Percentiles rank a stretch among this genome's conserved stretches.
These are phyloP conservation scores for Diploscapter pachys DNA, from an alignment of 1,140 invertebrate genomes.

Conservation along the genomic window DNA sequence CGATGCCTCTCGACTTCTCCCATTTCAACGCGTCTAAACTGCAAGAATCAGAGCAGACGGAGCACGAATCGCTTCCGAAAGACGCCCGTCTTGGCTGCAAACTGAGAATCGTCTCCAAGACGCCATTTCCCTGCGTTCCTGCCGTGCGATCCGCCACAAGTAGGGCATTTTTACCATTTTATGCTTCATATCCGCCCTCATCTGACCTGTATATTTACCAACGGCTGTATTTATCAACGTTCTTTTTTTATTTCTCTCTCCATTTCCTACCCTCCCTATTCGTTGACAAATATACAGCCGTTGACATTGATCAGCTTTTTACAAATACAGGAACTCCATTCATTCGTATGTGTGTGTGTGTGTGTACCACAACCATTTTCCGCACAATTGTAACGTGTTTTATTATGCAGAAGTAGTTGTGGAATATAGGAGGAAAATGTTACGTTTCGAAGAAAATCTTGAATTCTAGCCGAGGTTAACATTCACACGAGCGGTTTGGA, in stretches of 20 bases:
- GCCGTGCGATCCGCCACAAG: conserved; percentile 5
- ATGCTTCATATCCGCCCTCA: not conserved
- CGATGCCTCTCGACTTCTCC: conserved; percentile 3
- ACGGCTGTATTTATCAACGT: not conserved
- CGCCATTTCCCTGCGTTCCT: conserved; percentile 27
- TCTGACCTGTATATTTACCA: not conserved
- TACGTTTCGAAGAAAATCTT: no score
- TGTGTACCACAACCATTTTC: no score
- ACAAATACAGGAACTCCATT: not conserved
- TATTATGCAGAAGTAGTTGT: no score
- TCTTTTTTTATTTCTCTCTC: not conserved
- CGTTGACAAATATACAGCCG: not conserved
- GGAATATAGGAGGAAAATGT: conserved; percentile 13
- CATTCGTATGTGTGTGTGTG: no score
- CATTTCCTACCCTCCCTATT: no score
- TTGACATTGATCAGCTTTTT: not conserved
- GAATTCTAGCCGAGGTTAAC: no score
- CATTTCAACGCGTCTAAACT: not conserved
- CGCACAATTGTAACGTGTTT: no score
- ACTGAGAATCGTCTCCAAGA: conserved; percentile 18
- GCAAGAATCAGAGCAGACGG: not conserved
- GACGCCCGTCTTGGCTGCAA: conserved; percentile 19
- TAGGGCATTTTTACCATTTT: not conserved
- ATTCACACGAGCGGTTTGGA: no score
- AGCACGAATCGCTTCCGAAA: conserved; percentile 1